These are phyloP conservation scores for Patella caerulea DNA, from an alignment of 2,888 invertebrate genomes.

Conservation along the genomic window DNA sequence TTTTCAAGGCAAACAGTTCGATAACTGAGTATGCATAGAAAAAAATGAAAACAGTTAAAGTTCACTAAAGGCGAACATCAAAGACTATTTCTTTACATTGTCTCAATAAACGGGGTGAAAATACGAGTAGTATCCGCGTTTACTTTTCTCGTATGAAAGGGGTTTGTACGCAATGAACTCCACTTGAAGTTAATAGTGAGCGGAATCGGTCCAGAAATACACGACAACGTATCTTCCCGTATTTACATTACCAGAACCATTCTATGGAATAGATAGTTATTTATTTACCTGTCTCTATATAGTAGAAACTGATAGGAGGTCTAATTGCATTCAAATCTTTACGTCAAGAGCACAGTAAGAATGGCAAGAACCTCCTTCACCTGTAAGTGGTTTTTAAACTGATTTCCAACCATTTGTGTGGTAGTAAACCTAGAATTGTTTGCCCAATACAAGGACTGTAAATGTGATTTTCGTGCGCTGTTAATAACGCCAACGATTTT, in stretches of 20 bases:
- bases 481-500: no score
- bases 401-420: no score
- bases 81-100: slow-evolving; percentile 1
- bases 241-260: slow-evolving; percentile 4
- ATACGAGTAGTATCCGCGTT: not conserved
- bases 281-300: not conserved
- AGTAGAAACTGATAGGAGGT: slow-evolving; percentile 1
- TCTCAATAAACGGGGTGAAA: slow-evolving; percentile 5
- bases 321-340: slow-evolving; percentile 11
- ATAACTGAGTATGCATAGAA: slow-evolving; percentile 3
- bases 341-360: slow-evolving; percentile 4
- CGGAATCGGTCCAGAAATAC: not conserved
- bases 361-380: not conserved
- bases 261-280: not conserved
- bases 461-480: no score
- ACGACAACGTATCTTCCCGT: not conserved
- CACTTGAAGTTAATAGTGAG: slow-evolving; percentile 9
- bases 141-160: not conserved
- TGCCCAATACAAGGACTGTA: no score
- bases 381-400: no score
- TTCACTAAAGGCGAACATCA: slow-evolving; percentile 10
- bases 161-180: slow-evolving; percentile 7
- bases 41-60: slow-evolving; percentile 12
- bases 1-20: slow-evolving; percentile 6
- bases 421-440: no score